These are phyloP conservation scores for Hypomecis atomaria DNA, from an alignment of 2,888 invertebrate species.

Conservation along the genomic window DNA sequence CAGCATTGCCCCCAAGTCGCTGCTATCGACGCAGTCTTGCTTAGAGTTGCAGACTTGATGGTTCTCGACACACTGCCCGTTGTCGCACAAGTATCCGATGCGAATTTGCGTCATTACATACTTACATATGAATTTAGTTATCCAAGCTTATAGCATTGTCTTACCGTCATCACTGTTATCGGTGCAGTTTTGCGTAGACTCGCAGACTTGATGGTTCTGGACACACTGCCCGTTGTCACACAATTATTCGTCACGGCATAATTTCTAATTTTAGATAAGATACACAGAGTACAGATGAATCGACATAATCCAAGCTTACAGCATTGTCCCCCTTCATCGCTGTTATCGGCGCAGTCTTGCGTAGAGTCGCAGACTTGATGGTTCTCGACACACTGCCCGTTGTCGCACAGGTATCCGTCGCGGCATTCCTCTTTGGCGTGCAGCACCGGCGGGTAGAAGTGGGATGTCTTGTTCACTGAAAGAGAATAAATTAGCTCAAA, in stretches of 20 bases:
- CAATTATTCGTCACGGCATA: conserved; percentile 59
- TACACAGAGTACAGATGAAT: too few species aligned
- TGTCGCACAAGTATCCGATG: conserved; percentile 60
- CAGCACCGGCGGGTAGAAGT: conserved; percentile 44
- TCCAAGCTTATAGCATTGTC: conserved; percentile 81
- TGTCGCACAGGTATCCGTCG: conserved; percentile 60
- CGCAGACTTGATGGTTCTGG: conserved; percentile 86
- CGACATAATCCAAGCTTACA: conserved; percentile 58
- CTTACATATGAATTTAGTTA: too few species aligned
- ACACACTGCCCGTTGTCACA: conserved; percentile 86
- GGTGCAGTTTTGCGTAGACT: conserved; percentile 85
- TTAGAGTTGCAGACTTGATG: conserved; percentile 86
- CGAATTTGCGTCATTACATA: conserved; percentile 56
- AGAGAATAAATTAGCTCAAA: conserved; percentile 7
- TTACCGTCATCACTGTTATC: conserved; percentile 89
- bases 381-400: conserved; percentile 87
- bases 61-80: conserved; percentile 87
- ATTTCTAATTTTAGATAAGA: too few species aligned
- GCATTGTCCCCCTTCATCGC: conserved; percentile 89
- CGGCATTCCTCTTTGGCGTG: conserved; percentile 50
- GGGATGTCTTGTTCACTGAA: conserved; percentile 63
- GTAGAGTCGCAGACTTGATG: conserved; percentile 86
- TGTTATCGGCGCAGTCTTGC: conserved; percentile 87
- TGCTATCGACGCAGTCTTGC: conserved; percentile 87
- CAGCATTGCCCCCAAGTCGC: conserved; percentile 88